Evolutionary conservation across 2,113 vertebrate genomes (phyloP).

Genomic region (Eublepharis macularius): DNA sequence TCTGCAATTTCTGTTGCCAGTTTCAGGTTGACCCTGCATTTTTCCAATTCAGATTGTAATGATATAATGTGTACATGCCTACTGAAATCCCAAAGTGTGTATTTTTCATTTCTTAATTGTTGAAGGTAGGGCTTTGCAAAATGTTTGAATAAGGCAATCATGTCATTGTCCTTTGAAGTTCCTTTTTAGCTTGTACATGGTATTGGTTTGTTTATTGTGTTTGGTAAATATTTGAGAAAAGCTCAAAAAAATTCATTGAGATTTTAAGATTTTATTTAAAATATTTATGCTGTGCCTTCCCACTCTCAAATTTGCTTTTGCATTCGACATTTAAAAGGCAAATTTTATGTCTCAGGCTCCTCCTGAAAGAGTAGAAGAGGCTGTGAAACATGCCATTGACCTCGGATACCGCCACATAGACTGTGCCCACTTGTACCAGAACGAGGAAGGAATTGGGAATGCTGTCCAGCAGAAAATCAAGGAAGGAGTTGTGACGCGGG

Average conservation of each 20-base stretch:
- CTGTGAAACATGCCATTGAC: slow-evolving; percentile 72
- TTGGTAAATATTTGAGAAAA: neutral
- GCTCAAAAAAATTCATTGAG: too few relatives aligned
- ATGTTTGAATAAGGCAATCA: neutral
- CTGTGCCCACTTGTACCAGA: slow-evolving; percentile 71
- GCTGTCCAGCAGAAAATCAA: slow-evolving; percentile 70
- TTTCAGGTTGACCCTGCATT: too few relatives aligned
- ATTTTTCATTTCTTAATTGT: too few relatives aligned
- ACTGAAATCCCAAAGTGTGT: too few relatives aligned
- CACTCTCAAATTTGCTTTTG: neutral
- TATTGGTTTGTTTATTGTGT: neutral
- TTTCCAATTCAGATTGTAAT: too few relatives aligned
- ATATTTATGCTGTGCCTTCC: too few relatives aligned
- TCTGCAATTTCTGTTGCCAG: too few relatives aligned
- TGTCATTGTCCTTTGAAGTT: neutral
- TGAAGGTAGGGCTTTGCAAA: neutral
- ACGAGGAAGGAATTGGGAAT: slow-evolving; percentile 74
- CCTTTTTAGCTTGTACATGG: neutral
- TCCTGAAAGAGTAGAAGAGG: slow-evolving; percentile 61
- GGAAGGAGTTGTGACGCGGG: slow-evolving; percentile 70
- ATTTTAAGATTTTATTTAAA: too few relatives aligned
- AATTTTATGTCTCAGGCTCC: slow-evolving; percentile 55
- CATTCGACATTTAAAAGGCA: neutral
- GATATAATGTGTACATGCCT: too few relatives aligned
- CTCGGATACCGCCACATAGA: slow-evolving; percentile 77